Percentiles rank a stretch among this genome's conserved stretches.
Conservation (phyloP, 2,888 invertebrate species). For the Oscheius sp. region DNA sequence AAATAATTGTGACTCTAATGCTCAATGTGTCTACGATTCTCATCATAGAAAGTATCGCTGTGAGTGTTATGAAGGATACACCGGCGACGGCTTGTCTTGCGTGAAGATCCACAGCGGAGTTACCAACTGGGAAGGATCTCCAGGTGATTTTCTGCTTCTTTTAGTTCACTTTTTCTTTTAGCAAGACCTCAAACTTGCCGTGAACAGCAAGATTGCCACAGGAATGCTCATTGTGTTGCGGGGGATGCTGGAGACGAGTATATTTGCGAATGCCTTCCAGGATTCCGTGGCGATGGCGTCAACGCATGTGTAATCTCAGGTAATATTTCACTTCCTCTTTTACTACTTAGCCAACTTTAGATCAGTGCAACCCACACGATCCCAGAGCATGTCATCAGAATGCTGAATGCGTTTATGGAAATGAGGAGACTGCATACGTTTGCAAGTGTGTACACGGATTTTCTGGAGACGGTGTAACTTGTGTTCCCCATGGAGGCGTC, state of each 20-base stretch:
- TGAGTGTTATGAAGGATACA: conserved; percentile 71
- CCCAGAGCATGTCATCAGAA: conserved; percentile 65
- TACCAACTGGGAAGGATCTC: conserved; percentile 39
- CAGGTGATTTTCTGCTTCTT: conserved; percentile 5
- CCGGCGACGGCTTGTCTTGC: conserved; percentile 73
- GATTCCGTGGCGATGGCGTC: conserved; percentile 75
- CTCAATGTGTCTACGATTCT: conserved; percentile 77
- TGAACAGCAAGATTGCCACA: conserved; percentile 74
- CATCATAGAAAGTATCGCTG: conserved; percentile 58
- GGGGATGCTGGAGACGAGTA: conserved; percentile 70
- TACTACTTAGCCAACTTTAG: conserved; percentile 39
- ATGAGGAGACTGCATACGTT: conserved; percentile 71
- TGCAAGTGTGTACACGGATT: conserved; percentile 78
- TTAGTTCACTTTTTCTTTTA: conserved; percentile 8
- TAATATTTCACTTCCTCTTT: conserved; percentile 17
- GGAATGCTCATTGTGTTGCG: conserved; percentile 74
- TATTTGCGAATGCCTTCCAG: conserved; percentile 75
- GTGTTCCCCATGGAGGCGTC: conserved; percentile 56
- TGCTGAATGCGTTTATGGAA: conserved; percentile 73
- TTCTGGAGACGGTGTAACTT: conserved; percentile 60
- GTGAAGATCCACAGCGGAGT: conserved; percentile 44
- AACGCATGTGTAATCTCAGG: conserved; percentile 58
- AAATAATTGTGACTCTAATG: conserved; percentile 74
- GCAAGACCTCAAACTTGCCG: conserved; percentile 62
- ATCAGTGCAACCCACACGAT: conserved; percentile 67